Evolutionary conservation across 2,113 vertebrate species (phyloP).

Genomic region (Bambusicola thoracicus): DNA sequence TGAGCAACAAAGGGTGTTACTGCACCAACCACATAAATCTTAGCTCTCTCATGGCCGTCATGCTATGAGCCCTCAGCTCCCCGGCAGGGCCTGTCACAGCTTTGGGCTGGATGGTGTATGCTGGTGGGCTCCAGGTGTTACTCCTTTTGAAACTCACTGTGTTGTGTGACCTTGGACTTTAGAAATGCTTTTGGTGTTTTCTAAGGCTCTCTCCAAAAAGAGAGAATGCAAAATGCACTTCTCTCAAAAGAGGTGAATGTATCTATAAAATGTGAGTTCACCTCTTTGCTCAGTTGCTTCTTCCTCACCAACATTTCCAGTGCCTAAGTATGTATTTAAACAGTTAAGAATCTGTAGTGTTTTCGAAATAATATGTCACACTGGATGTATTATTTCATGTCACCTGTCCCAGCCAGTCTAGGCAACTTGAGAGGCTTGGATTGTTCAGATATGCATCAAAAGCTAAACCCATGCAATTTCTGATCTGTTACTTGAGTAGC

Average conservation of each 20-base stretch:
- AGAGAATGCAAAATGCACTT: background rate
- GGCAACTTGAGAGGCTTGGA: background rate
- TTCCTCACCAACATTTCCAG: background rate
- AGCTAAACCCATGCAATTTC: slow-evolving; percentile 20
- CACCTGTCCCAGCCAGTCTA: background rate
- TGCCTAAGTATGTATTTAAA: background rate
- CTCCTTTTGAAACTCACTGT: background rate
- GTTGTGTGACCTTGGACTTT: background rate
- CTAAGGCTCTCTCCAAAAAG: background rate
- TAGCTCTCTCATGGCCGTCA: background rate
- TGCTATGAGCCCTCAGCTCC: background rate
- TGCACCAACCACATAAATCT: background rate
- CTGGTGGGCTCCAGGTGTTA: background rate
- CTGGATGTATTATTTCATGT: background rate
- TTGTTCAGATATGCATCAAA: slow-evolving; percentile 11
- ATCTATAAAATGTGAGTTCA: background rate
- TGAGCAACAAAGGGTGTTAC: background rate
- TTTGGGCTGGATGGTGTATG: background rate
- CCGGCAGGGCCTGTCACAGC: fast-evolving
- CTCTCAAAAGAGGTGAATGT: background rate
- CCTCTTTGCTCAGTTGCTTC: background rate
- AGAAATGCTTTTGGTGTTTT: background rate
- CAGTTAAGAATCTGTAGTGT: background rate
- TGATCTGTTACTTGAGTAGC: background rate
- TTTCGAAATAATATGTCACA: background rate